These are phyloP conservation scores for Lichenostomus cassidix DNA, from an alignment of 2,113 vertebrate species.

Conservation along the genomic window DNA sequence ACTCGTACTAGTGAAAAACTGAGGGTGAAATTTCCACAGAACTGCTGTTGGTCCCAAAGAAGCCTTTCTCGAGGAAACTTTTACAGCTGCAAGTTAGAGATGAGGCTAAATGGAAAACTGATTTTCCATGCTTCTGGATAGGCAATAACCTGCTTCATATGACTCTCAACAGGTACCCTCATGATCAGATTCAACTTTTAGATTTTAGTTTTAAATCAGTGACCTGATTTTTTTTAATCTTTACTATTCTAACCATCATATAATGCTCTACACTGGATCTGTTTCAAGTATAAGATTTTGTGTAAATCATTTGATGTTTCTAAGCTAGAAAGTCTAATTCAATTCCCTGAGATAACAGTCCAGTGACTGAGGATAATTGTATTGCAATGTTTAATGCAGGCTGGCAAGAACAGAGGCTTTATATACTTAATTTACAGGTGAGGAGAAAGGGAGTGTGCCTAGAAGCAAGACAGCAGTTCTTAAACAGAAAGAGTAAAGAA, in stretches of 20 bases:
- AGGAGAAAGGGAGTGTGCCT: background rate
- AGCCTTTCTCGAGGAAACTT: background rate
- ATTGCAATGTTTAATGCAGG: background rate
- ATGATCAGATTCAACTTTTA: background rate
- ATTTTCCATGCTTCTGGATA: background rate
- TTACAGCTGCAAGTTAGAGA: background rate
- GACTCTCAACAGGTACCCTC: background rate
- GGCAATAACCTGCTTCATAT: background rate
- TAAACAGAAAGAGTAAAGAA: background rate
- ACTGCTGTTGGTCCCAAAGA: background rate
- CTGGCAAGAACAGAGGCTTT: background rate
- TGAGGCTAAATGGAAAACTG: background rate
- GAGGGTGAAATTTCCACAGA: background rate
- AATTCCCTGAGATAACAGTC: conserved; percentile 8
- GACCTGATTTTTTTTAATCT: conserved; percentile 3
- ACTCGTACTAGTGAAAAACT: background rate
- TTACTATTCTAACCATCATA: background rate
- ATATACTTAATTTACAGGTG: background rate
- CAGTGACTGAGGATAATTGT: background rate
- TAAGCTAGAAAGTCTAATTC: conserved; percentile 14
- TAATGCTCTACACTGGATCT: background rate
- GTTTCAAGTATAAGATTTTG: conserved; percentile 3
- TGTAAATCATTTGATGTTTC: conserved; percentile 13
- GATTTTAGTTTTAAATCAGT: conserved; percentile 3
- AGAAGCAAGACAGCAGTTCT: background rate